These are phyloP conservation scores for Lepidocyrtinus sp. DNA, from an alignment of 2,888 invertebrate genomes.

Conservation along the genomic window DNA sequence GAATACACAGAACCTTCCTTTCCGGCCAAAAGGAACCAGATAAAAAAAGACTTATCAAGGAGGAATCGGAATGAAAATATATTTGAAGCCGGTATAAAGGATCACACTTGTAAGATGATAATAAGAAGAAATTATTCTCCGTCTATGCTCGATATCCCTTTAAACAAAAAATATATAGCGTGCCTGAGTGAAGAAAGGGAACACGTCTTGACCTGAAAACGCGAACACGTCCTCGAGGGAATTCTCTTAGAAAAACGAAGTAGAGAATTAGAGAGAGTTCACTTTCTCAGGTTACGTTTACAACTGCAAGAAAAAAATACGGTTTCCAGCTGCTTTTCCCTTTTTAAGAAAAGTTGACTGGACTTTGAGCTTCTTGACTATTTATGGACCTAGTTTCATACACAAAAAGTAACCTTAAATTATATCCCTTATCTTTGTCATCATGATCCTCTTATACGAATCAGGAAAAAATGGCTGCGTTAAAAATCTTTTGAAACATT, in stretches of 20 bases:
- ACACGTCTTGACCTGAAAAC: slow-evolving; percentile 55
- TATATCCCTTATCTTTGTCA: neutral
- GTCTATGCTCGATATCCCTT: slow-evolving; percentile 5
- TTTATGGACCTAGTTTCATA: slow-evolving; percentile 7
- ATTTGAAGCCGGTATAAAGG: neutral
- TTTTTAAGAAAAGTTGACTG: slow-evolving; percentile 2
- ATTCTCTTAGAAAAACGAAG: slow-evolving; percentile 24
- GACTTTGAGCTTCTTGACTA: neutral
- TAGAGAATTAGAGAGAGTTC: slow-evolving; percentile 3
- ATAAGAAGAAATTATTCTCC: slow-evolving; percentile 16
- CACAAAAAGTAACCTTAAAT: neutral
- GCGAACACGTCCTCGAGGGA: slow-evolving; percentile 50
- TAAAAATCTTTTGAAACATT: no score
- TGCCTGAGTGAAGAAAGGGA: slow-evolving; percentile 30
- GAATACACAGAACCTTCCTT: slow-evolving; percentile 12
- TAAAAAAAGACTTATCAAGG: neutral
- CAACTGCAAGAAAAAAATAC: neutral
- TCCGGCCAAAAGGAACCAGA: neutral
- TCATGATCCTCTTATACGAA: neutral
- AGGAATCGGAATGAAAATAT: neutral
- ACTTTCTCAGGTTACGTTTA: neutral
- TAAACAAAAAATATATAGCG: slow-evolving; percentile 16
- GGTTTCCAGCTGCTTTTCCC: slow-evolving; percentile 28
- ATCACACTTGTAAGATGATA: neutral
- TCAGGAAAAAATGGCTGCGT: neutral